Conservation (phyloP, 2,797 vertebrate genomes). For the Poecilia picta region DNA sequence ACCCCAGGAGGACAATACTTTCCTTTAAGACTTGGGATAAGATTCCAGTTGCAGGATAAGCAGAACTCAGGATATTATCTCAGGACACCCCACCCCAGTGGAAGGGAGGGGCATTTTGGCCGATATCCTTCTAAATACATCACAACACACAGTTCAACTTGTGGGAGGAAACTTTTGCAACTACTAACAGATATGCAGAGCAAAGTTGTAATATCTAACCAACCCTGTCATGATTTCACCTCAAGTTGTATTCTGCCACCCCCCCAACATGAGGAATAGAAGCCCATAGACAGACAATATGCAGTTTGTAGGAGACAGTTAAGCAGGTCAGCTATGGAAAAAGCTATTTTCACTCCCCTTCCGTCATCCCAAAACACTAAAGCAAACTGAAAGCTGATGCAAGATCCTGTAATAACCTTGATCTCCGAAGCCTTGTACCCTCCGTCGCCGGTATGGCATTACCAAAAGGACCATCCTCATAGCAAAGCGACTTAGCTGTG, state of each 20-base stretch:
- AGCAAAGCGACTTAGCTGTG: constrained; percentile 21
- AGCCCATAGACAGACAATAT: background rate
- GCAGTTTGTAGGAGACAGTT: background rate
- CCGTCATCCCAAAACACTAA: background rate
- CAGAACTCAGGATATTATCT: constrained; percentile 4
- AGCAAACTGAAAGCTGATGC: constrained; percentile 20
- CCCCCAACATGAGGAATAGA: background rate
- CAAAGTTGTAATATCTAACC: background rate
- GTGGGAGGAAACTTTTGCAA: background rate
- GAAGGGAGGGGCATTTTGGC: constrained; percentile 33
- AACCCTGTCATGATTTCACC: background rate
- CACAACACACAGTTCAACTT: background rate
- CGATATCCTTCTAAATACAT: background rate
- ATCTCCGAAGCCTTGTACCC: constrained; percentile 11
- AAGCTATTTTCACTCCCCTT: background rate
- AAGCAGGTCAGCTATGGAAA: background rate
- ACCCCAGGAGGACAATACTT: background rate
- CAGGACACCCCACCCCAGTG: background rate
- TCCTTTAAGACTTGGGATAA: background rate
- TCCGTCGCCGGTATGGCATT: constrained; percentile 9
- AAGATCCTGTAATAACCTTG: constrained; percentile 14
- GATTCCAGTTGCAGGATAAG: background rate
- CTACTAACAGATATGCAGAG: constrained; percentile 17
- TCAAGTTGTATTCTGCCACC: background rate
- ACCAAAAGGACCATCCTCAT: constrained; percentile 21